Percentiles rank a stretch among this genome's conserved stretches.
Evolutionary conservation across 2,888 invertebrate species (phyloP).

Genomic region (Drosophila conformis): DNA sequence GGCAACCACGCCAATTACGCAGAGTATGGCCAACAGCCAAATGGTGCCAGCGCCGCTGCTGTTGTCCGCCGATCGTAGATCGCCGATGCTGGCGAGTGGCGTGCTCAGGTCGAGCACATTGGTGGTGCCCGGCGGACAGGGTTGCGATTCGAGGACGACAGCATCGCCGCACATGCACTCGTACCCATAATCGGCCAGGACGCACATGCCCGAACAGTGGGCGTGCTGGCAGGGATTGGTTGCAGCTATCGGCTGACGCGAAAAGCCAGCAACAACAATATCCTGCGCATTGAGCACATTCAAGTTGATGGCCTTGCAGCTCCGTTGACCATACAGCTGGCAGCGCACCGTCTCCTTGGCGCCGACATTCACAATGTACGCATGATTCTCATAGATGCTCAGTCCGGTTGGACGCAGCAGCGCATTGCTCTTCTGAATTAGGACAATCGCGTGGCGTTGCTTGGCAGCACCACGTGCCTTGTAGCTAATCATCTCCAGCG

Average conservation of each 20-base stretch:
- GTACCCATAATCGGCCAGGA: conserved; percentile 85
- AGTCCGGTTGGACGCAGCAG: conserved; percentile 88
- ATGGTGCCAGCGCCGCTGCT: not conserved
- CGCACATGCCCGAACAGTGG: conserved; percentile 88
- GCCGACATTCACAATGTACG: conserved; percentile 89
- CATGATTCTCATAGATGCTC: conserved; percentile 90
- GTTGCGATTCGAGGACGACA: conserved; percentile 79
- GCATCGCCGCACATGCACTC: conserved; percentile 87
- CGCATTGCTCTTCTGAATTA: conserved; percentile 85
- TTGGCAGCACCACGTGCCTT: conserved; percentile 3
- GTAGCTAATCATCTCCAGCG: conserved; percentile 86
- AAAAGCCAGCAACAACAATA: conserved; percentile 86
- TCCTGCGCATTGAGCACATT: conserved; percentile 85
- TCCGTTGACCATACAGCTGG: conserved; percentile 86
- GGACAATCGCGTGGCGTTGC: conserved; percentile 80
- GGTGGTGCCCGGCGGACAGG: conserved; percentile 75
- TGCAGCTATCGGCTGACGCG: conserved; percentile 86
- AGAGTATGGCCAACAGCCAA: conserved; percentile 39
- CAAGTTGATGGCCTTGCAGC: conserved; percentile 86
- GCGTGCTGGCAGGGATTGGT: conserved; percentile 86
- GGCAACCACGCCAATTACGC: conserved; percentile 49
- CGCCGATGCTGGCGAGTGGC: conserved; percentile 12
- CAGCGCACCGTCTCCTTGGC: conserved; percentile 87
- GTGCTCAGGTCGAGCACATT: conserved; percentile 57
- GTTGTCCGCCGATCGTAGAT: conserved; percentile 21